Conservation (phyloP, 2,888 invertebrate genomes). For the Onchidella celtica region DNA sequence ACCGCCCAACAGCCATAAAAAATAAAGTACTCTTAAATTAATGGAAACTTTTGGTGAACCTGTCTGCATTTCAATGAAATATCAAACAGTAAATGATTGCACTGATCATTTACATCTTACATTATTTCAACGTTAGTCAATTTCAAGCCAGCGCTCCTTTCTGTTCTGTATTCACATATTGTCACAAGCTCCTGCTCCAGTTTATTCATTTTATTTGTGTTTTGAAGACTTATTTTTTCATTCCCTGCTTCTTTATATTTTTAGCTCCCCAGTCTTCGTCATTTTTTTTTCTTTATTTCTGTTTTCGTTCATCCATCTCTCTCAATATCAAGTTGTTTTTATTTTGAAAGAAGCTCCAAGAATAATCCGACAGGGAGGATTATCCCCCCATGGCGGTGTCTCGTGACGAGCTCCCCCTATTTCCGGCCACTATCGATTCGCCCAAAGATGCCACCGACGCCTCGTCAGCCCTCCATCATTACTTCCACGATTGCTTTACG, state of each 20-base stretch:
- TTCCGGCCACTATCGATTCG: constrained; percentile 32
- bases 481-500: constrained; percentile 32
- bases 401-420: constrained; percentile 42
- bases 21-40: too few species aligned
- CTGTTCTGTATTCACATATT: neutral
- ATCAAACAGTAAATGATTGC: too few species aligned
- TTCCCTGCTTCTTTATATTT: neutral
- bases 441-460: neutral
- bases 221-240: too few species aligned
- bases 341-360: constrained; percentile 26
- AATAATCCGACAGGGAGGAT: constrained; percentile 42
- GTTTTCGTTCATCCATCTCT: neutral
- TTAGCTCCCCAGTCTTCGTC: neutral
- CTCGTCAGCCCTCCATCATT: constrained; percentile 7
- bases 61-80: too few species aligned
- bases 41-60: too few species aligned
- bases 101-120: too few species aligned
- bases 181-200: neutral
- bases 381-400: constrained; percentile 41
- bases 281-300: neutral
- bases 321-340: constrained; percentile 25
- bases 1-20: too few species aligned
- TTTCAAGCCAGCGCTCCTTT: too few species aligned
- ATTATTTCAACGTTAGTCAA: too few species aligned
- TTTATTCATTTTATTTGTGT: too few species aligned